Conservation (phyloP, 2,797 vertebrate genomes). For the Rhadinocentrus ornatus region DNA sequence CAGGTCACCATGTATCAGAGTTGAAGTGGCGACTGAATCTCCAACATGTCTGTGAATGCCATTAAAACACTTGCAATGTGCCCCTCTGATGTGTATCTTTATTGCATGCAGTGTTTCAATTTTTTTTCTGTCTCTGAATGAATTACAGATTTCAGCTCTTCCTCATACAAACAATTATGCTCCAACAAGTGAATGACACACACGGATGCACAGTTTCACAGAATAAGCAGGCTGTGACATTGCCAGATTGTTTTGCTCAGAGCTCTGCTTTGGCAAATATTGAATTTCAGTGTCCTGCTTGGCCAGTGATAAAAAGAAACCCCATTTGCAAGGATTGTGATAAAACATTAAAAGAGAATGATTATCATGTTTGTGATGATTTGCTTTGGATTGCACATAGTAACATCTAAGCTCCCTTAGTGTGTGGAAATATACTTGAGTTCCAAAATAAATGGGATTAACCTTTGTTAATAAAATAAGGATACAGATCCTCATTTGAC, state of each 20-base stretch:
- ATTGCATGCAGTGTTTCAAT: constrained; percentile 1
- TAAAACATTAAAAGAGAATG: constrained; percentile 14
- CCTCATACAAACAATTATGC: constrained; percentile 40
- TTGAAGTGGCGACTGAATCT: background rate
- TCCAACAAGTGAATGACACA: constrained; percentile 46
- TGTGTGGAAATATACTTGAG: background rate
- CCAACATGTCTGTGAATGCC: background rate
- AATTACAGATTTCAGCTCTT: constrained; percentile 37
- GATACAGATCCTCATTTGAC: background rate
- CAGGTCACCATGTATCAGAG: background rate
- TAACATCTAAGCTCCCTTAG: background rate
- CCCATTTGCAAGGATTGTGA: constrained; percentile 10
- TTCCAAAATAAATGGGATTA: background rate
- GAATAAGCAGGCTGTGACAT: constrained; percentile 41
- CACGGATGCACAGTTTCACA: constrained; percentile 44
- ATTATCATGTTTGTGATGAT: constrained; percentile 13
- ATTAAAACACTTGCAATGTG: background rate
- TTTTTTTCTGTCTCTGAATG: constrained; percentile 10
- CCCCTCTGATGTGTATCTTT: background rate
- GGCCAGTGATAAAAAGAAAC: constrained; percentile 16
- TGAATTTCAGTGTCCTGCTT: constrained; percentile 35
- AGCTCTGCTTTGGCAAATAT: constrained; percentile 49
- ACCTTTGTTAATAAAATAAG: background rate
- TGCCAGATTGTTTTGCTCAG: constrained; percentile 36
- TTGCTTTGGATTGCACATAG: background rate